These are phyloP conservation scores for Xiphophorus hellerii DNA, from an alignment of 2,113 vertebrate genomes.

Conservation along the genomic window DNA sequence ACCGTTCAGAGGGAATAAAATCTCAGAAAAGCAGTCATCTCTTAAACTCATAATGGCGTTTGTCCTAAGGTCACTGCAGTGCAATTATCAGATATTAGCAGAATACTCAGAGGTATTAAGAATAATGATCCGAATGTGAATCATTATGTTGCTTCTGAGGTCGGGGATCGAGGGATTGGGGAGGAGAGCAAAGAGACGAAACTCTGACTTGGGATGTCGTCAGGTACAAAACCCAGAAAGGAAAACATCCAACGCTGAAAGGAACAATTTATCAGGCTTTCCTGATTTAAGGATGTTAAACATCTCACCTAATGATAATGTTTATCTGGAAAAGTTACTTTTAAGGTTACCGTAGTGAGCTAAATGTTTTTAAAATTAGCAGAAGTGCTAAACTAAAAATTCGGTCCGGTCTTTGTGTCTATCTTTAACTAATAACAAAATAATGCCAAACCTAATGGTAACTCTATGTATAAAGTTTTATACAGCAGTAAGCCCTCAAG, in stretches of 20 bases:
- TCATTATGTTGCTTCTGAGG: conserved; percentile 47
- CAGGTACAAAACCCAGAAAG: conserved; percentile 1
- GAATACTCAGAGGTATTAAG: conserved; percentile 74
- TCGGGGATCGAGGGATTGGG: not conserved
- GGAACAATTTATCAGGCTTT: not conserved
- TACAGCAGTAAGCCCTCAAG: too few relatives aligned
- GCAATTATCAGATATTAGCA: conserved; percentile 75
- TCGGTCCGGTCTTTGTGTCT: too few relatives aligned
- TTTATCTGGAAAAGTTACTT: too few relatives aligned
- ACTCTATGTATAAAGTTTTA: too few relatives aligned
- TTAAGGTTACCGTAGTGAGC: fast-evolving
- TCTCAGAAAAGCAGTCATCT: conserved; percentile 61
- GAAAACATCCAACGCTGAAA: not conserved
- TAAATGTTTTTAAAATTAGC: too few relatives aligned
- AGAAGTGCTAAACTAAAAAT: too few relatives aligned
- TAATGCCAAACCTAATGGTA: too few relatives aligned
- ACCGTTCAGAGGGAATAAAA: conserved; percentile 77
- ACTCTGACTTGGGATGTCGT: not conserved
- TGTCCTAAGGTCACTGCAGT: conserved; percentile 78
- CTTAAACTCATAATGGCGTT: conserved; percentile 73
- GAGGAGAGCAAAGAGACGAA: not conserved
- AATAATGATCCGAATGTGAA: conserved; percentile 59
- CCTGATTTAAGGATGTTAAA: too few relatives aligned
- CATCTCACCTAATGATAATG: too few relatives aligned
- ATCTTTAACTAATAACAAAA: too few relatives aligned